Evolutionary conservation across 2,888 invertebrate species (phyloP).

Genomic region (Dascillus cervinus): DNA sequence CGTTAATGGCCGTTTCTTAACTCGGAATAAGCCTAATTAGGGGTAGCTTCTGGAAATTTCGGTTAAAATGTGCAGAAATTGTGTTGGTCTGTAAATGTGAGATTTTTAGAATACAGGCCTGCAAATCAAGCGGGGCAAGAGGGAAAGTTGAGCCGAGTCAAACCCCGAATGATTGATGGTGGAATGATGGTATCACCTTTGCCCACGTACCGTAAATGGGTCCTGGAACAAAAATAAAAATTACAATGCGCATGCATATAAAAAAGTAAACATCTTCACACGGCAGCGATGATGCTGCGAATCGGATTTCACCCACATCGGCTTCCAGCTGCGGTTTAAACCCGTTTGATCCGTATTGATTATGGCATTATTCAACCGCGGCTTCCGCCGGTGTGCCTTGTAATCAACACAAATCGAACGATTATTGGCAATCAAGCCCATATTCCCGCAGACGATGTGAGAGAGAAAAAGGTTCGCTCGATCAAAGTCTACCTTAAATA

Average conservation of each 20-base stretch:
- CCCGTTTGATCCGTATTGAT: slow-evolving; percentile 12
- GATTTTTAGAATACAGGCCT: too few relatives aligned
- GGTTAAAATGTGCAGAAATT: too few relatives aligned
- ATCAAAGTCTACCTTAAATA: slow-evolving; percentile 35
- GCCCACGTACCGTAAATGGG: slow-evolving; percentile 52
- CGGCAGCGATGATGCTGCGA: slow-evolving; percentile 1
- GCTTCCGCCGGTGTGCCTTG: slow-evolving; percentile 40
- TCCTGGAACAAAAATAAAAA: slow-evolving; percentile 51
- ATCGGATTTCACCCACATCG: slow-evolving; percentile 10
- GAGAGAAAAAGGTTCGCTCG: slow-evolving; percentile 34
- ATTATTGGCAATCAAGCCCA: slow-evolving; percentile 42
- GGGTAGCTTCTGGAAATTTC: too few relatives aligned
- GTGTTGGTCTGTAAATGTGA: too few relatives aligned
- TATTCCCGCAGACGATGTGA: too few relatives aligned
- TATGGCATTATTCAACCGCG: slow-evolving; percentile 25
- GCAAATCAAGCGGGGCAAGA: not conserved
- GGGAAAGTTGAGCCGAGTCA: slow-evolving; percentile 8
- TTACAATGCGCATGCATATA: not conserved
- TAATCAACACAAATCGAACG: slow-evolving; percentile 41
- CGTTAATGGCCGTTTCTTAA: too few relatives aligned
- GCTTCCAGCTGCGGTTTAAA: slow-evolving; percentile 10
- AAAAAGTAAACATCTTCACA: too few relatives aligned
- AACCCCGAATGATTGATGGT: slow-evolving; percentile 22
- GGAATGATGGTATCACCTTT: slow-evolving; percentile 21
- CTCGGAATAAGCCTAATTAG: too few relatives aligned